Base-by-base conservation (phyloP, 2,797 vertebrate genomes). In the Gambelia wislizenii region DNA sequence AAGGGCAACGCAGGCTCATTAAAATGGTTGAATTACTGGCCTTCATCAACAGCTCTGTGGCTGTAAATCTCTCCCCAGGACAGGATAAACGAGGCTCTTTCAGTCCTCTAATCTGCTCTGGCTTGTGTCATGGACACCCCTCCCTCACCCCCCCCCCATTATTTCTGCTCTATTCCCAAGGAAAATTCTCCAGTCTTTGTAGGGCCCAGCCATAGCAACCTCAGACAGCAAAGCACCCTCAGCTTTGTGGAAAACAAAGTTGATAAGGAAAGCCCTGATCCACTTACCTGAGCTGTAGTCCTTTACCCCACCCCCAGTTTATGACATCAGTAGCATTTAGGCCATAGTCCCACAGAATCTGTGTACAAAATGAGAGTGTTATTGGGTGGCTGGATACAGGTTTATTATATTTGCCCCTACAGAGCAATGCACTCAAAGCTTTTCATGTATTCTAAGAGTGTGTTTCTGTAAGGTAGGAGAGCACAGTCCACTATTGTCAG, bases 1-100 rank as follows among this genome's bases (percentile, higher is more conserved):
- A 93, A 69, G 84, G 87, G 27, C 54, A 84, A 54, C 0, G 0
- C 80, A 91, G 70, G 86, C 83, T 95, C 54, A 74, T 94, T 94
- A 84, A 92, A 89, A 89, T 20, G 0, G 22, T 91, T 94, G 91
- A 93, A 92, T 95, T 95, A 81, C 6, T 90, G 72, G 25, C 89
- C 91, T 94, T 92, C 89, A 92, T 83, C 88, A 89, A 86, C 90
- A 89, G 75, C 56, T 93, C 72, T 12, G 49, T 77, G 78, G 52
- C 79, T 80, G 78, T 90, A 94, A 93, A 92, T 94, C 92, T 92
- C 76, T 79, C 90, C 44, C 85, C 79, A 72, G 89, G 89, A 85
- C 86, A 91, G 74, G 82, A 90, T 89, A 87, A 93, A 92, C 0
- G 1, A 64, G 61, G 27, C 69, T 85, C 69, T 94, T 86, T 87